Conservation (phyloP, 2,797 vertebrate genomes). For the Uromys caudimaculatus region DNA sequence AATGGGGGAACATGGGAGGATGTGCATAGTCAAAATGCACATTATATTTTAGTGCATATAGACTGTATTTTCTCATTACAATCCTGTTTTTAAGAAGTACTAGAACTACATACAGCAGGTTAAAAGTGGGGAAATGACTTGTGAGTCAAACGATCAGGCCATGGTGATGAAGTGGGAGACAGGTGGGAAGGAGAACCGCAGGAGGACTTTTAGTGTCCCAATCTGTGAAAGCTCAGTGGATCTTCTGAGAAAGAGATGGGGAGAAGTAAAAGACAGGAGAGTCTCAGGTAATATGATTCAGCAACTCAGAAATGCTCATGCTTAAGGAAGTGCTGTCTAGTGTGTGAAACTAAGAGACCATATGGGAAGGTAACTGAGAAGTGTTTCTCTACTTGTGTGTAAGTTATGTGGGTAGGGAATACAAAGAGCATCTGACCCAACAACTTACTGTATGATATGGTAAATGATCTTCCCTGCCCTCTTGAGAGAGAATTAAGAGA, state of each 20-base stretch:
- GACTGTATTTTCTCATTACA: background rate
- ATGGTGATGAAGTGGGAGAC: background rate
- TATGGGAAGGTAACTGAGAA: background rate
- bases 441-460: background rate
- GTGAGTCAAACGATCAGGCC: background rate
- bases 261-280: background rate
- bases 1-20: background rate
- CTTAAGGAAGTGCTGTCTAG: background rate
- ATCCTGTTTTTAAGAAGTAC: background rate
- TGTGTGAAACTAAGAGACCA: conserved; percentile 2
- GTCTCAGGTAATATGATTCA: background rate
- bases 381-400: background rate
- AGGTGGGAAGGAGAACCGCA: background rate
- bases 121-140: background rate
- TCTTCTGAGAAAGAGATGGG: conserved; percentile 16
- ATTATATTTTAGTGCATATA: background rate
- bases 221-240: background rate
- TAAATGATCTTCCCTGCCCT: background rate
- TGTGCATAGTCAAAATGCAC: background rate
- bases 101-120: background rate
- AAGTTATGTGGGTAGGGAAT: background rate
- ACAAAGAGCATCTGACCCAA: conserved; percentile 22
- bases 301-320: background rate
- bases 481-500: background rate
- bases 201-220: background rate